Evolutionary conservation across 2,113 vertebrate species (phyloP), one percentile per base, ranked within the genome.

Genomic region (Chaetodon trifascialis): DNA sequence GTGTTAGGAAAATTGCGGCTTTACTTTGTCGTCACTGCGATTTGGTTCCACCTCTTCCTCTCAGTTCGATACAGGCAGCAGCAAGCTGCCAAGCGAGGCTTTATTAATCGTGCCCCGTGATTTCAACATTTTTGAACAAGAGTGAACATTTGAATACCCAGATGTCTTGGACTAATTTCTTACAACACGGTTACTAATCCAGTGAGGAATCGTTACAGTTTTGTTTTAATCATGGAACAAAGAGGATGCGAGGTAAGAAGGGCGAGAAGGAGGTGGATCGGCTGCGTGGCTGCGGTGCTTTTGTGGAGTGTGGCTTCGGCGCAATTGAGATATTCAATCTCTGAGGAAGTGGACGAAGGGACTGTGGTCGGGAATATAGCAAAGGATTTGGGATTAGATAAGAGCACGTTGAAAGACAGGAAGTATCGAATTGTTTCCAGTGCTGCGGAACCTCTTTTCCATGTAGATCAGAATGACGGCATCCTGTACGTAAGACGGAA

Each of bases 281-380:
- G 51, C 7, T 87, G 69, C 42, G 14, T 85, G 72, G n/a, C 80
- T 11, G 7, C 72, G 44, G n/a, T 85, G 56, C 68, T 92, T 47
- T 82, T 89, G 65, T 91, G 89, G 52, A 88, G 59, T 23, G 42
- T 38, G 1, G 78, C 83, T 1, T 83, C 73, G 0, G 94, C 93
- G 30, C 93, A 95, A 38, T 21, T 95, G 46, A 40, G 90, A 76
- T 95, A 95, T 76, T 94, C 95, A 0, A 49, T 94, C 46, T 78
- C 80, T 0, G 94, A 95, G 49, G 94, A 95, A 38, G 64, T 88
- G 1, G 82, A 90, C 21, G 87, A 89, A 71, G 92, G 30, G 3
- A 30, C 30, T 30, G 30, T 30, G 30, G 30, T 30, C 30, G 30
- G 30, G 30, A 30, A 30, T 30, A 30, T 30, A 30, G 30, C 30